Conservation (phyloP, 2,113 vertebrate genomes). For the human region DNA sequence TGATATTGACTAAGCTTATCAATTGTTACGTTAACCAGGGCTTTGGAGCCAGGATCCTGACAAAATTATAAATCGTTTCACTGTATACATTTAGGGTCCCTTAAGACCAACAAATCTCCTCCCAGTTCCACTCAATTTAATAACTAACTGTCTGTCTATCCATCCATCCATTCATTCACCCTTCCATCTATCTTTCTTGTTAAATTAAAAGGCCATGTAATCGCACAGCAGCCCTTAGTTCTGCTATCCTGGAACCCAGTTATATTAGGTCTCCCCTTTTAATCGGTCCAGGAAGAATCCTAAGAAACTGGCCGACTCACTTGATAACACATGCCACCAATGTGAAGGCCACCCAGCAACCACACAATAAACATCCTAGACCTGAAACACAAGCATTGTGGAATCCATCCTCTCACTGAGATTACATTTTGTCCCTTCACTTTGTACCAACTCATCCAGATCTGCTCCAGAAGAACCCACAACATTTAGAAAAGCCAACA, state of each 20-base stretch:
- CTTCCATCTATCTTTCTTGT: neutral
- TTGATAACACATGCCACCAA: neutral
- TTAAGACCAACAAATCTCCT: conserved; percentile 13
- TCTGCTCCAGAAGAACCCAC: neutral
- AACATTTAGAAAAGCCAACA: neutral
- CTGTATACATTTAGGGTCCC: neutral
- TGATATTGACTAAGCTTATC: neutral
- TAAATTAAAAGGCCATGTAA: neutral
- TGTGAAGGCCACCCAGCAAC: neutral
- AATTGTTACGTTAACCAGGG: neutral
- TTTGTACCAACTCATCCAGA: neutral
- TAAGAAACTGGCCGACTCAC: neutral
- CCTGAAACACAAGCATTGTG: neutral
- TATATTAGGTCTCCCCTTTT: neutral
- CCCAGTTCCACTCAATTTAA: neutral
- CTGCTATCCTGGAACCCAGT: neutral
- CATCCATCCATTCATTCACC: neutral
- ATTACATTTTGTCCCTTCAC: neutral
- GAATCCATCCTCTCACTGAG: neutral
- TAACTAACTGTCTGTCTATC: neutral
- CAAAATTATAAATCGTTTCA: neutral
- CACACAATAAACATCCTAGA: neutral
- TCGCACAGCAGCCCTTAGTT: neutral
- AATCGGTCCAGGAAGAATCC: neutral
- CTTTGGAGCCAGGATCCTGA: neutral